These are phyloP conservation scores for Emydoidea blandingii DNA, from an alignment of 2,797 vertebrate species.

Conservation along the genomic window DNA sequence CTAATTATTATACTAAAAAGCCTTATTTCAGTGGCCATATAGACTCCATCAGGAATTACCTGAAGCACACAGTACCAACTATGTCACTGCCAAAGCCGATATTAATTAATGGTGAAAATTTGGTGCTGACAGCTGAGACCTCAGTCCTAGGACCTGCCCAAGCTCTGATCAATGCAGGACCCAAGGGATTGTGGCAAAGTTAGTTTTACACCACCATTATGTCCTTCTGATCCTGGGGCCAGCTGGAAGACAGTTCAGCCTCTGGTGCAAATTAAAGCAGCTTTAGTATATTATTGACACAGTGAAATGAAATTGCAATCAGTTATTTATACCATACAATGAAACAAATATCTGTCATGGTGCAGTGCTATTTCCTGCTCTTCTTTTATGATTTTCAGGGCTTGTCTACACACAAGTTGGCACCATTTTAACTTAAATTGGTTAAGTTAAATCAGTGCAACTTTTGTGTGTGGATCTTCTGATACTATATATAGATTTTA, in stretches of 20 bases:
- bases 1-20: slow-evolving; percentile 39
- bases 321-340: background rate
- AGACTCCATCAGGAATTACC: slow-evolving; percentile 27
- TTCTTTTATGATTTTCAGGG: background rate
- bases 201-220: background rate
- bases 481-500: background rate
- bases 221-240: background rate
- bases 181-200: background rate
- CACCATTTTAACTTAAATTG: background rate
- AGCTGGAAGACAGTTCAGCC: background rate
- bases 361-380: background rate
- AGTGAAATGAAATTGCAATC: background rate
- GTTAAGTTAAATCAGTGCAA: background rate
- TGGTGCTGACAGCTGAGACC: background rate
- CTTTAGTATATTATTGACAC: background rate
- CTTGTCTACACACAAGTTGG: background rate
- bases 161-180: slow-evolving; percentile 3
- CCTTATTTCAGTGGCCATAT: background rate
- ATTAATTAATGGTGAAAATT: background rate
- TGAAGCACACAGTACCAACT: background rate
- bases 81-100: background rate
- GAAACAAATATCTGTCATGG: background rate
- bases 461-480: background rate
- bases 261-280: background rate
- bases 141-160: background rate